phyloP scores from a whole-genome alignment of 2,797 vertebrate genomes.

The Molossus molossus region DNA sequence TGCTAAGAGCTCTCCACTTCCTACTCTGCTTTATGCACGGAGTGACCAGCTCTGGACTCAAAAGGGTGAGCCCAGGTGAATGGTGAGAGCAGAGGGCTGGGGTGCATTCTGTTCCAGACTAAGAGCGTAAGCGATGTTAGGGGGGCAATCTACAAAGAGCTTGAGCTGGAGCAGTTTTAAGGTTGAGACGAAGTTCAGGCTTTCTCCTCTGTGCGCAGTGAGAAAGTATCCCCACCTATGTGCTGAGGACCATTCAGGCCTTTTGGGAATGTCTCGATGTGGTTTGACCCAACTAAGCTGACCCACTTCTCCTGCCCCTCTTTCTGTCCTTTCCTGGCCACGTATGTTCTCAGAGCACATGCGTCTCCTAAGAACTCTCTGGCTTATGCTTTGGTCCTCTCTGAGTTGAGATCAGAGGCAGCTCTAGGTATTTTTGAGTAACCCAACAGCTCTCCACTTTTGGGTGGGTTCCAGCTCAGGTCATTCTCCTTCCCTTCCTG shows the following conservation, averaged over 20 bases:
- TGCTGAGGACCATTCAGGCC: background rate
- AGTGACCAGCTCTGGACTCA: background rate
- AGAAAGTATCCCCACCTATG: background rate
- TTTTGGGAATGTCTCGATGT: background rate
- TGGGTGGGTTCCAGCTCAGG: conserved; percentile 59
- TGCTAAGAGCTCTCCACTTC: background rate
- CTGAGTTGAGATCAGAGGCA: conserved; percentile 51
- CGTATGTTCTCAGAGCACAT: background rate
- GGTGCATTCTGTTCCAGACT: background rate
- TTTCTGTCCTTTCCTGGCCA: background rate
- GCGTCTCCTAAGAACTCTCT: conserved; percentile 62
- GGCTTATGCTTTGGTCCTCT: conserved; percentile 7
- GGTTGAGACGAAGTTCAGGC: background rate
- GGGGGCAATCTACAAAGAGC: background rate
- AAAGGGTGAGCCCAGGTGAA: background rate
- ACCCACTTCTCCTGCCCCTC: conserved; percentile 34
- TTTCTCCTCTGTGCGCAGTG: background rate
- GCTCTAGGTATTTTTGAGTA: conserved; percentile 66
- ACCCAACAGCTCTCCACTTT: conserved; percentile 35
- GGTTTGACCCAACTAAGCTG: background rate
- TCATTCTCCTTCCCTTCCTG: background rate
- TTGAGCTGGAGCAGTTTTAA: background rate
- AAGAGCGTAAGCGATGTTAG: background rate
- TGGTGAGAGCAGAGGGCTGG: background rate
- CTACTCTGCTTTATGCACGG: background rate